Evolutionary conservation across 2,888 invertebrate species (phyloP), one percentile per base, ranked within the genome.

Genomic region (Drosophila yooni): DNA sequence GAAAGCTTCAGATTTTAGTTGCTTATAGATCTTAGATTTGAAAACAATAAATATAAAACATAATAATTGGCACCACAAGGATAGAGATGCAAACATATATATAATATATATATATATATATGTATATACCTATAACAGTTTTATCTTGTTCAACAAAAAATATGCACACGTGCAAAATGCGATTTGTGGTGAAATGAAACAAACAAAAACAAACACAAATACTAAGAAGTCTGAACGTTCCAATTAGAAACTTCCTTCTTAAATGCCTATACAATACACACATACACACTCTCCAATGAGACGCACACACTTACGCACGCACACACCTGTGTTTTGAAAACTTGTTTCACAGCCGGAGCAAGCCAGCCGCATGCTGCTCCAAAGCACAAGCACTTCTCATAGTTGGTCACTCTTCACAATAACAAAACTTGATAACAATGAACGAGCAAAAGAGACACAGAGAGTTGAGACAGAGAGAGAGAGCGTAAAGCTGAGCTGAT

Each of bases 371-470:
- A 52, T 60, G 76, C 71, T 67, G 66, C 31, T 36, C 46, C 68
- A 70, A 67, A 72, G 56, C 76, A 25, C 46, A 76, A 68, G 56
- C 79, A 74, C 57, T 67, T 33, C 58, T 65, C 70, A 65, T 85
- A 77, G 66, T 68, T 80, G 90, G 86, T 80, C 83, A 82, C 86
- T 76, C 68, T 89, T 80, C 48, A 61, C 79, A 76, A 76, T 61
- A 81, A 76, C 67, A 61, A 68, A 70, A 64, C 69, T 59, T 89
- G 89, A 85, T 88, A 85, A 83, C 81, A 83, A 67, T 75, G 78
- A 79, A 69, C 54, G 65, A 59, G 69, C 27, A 64, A 75, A 27
- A 54, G 62, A 58, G 71, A 58, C 62, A 38, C 18, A 62, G 46
- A 51, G 46, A 21, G 33, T 3, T 33, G 53, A 36, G 61, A 52